Percentiles rank a stretch among this genome's conserved stretches.
Evolutionary conservation across 2,113 vertebrate genomes (phyloP).

Genomic region (Anseranas semipalmata): DNA sequence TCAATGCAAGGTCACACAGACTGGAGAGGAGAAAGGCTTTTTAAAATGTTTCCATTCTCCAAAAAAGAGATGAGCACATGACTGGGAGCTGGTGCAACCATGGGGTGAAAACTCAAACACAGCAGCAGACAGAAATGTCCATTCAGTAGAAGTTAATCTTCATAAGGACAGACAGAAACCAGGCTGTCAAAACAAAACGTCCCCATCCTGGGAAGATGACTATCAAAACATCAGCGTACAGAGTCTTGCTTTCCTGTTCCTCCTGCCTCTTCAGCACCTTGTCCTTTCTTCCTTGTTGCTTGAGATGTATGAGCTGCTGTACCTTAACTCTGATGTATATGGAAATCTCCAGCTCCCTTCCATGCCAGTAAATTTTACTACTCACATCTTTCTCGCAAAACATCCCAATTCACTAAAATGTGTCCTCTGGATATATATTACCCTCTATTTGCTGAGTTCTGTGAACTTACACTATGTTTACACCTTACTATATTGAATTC

Average conservation of each 20-base stretch:
- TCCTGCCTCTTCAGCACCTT: not conserved
- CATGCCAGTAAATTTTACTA: not conserved
- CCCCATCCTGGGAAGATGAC: not conserved
- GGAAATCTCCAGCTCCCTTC: not conserved
- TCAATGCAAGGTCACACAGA: conserved; percentile 19
- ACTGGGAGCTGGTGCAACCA: not conserved
- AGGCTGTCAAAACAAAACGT: not conserved
- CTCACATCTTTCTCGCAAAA: not conserved
- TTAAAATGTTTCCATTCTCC: not conserved
- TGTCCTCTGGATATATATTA: not conserved
- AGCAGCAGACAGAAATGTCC: not conserved
- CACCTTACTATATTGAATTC: not conserved
- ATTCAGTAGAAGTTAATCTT: not conserved
- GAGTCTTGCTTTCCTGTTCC: not conserved
- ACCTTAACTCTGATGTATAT: not conserved
- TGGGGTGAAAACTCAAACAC: not conserved
- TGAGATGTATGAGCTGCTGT: not conserved
- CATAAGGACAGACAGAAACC: not conserved
- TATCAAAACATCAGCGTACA: not conserved
- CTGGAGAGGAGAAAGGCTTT: not conserved
- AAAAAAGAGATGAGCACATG: not conserved
- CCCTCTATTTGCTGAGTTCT: not conserved
- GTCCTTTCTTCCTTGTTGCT: not conserved
- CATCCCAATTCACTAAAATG: not conserved
- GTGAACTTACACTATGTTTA: not conserved